Evolutionary conservation across 2,113 vertebrate species (phyloP).

Genomic region (Pluvialis apricaria): DNA sequence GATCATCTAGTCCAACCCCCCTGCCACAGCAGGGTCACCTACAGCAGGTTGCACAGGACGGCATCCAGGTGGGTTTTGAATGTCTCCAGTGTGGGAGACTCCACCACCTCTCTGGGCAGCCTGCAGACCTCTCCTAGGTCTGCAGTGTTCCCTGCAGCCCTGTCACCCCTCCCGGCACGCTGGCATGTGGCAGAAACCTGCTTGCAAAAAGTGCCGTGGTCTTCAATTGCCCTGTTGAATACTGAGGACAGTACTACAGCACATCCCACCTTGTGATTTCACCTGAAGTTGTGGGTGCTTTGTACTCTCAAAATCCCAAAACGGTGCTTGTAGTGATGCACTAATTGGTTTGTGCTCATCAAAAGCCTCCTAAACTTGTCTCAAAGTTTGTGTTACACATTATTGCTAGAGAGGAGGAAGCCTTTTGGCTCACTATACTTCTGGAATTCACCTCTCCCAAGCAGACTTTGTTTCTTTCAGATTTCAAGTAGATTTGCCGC

Average conservation of each 20-base stretch:
- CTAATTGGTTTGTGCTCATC: neutral
- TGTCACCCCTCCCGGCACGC: neutral
- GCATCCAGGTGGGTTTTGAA: too few species aligned
- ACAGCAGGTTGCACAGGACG: too few species aligned
- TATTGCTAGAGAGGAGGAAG: neutral
- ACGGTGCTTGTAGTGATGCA: neutral
- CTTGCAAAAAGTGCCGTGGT: neutral
- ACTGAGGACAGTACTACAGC: too few species aligned
- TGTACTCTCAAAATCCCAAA: neutral
- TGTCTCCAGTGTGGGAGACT: too few species aligned
- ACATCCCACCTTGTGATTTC: neutral
- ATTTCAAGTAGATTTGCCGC: neutral
- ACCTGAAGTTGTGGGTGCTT: neutral
- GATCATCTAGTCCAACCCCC: too few species aligned
- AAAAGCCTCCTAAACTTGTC: neutral
- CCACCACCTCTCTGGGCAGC: too few species aligned
- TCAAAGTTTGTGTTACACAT: neutral
- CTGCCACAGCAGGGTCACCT: too few species aligned
- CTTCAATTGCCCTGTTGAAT: neutral
- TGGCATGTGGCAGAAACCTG: neutral
- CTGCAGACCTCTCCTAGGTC: too few species aligned
- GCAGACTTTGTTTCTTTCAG: neutral
- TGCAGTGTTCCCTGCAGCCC: neutral
- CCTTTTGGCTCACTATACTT: neutral
- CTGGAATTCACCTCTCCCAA: neutral